phyloP scores from a whole-genome alignment of 1,140 invertebrate genomes.

The Lordiphosa stackelbergi region DNA sequence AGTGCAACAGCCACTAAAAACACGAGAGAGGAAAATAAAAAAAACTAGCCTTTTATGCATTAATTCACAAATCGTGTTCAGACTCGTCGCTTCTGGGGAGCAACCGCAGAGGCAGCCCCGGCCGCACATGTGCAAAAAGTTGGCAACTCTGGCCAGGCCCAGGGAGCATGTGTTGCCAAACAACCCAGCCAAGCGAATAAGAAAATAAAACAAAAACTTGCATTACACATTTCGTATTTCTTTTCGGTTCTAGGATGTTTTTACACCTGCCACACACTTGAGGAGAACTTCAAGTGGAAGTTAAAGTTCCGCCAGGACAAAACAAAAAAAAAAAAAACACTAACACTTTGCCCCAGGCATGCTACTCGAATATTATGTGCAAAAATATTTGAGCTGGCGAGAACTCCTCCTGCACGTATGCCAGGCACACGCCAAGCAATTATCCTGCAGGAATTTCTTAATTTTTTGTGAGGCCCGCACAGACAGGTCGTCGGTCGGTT shows the following conservation, averaged over 20 bases:
- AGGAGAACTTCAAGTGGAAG: slow-evolving; percentile 28
- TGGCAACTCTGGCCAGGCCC: slow-evolving; percentile 11
- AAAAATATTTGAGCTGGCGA: slow-evolving; percentile 50
- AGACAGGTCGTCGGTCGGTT: background rate
- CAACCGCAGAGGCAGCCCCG: slow-evolving; percentile 24
- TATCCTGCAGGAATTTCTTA: slow-evolving; percentile 62
- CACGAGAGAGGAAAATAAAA: slow-evolving; percentile 12
- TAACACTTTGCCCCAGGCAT: slow-evolving; percentile 34
- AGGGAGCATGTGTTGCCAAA: slow-evolving; percentile 21
- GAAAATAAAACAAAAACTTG: slow-evolving; percentile 13
- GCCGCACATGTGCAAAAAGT: slow-evolving; percentile 12
- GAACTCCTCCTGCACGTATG: slow-evolving; percentile 31
- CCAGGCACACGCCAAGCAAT: slow-evolving; percentile 46
- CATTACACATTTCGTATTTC: background rate
- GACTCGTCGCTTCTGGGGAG: slow-evolving; percentile 20
- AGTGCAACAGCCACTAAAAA: slow-evolving; percentile 8
- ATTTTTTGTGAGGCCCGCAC: slow-evolving; percentile 29
- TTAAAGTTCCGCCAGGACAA: slow-evolving; percentile 20
- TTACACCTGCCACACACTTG: slow-evolving; percentile 41
- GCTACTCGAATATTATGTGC: slow-evolving; percentile 61
- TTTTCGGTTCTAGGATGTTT: slow-evolving; percentile 26
- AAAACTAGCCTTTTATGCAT: slow-evolving; percentile 55
- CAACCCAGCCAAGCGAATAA: slow-evolving; percentile 14
- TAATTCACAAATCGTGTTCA: slow-evolving; percentile 64
- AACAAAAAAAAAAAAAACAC: background rate